Percentiles rank a stretch among this genome's conserved stretches.
phyloP scores from a whole-genome alignment of 1,140 invertebrate species.

The Anoplophora glabripennis region DNA sequence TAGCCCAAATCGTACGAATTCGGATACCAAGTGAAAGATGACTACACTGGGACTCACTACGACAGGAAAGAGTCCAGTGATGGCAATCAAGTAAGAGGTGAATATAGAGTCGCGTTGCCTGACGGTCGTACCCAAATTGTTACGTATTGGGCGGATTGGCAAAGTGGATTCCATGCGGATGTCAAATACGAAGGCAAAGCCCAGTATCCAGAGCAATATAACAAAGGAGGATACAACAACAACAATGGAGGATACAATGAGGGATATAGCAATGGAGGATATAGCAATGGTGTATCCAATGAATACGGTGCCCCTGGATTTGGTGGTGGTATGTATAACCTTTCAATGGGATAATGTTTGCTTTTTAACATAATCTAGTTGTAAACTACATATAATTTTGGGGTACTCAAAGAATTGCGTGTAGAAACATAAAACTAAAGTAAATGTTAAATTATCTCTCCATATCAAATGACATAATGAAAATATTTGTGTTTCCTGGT shows the following conservation, averaged over 20 bases:
- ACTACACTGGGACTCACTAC: conserved; percentile 70
- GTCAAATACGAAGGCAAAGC: conserved; percentile 73
- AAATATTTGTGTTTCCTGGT: no score
- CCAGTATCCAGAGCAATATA: conserved; percentile 56
- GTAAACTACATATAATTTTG: no score
- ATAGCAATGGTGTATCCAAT: conserved; percentile 13
- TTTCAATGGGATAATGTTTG: no score
- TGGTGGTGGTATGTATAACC: background rate
- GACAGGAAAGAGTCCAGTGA: conserved; percentile 68
- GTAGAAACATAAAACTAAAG: no score
- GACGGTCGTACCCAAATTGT: conserved; percentile 72
- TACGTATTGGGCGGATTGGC: conserved; percentile 75
- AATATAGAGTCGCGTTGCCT: conserved; percentile 71
- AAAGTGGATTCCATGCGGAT: conserved; percentile 76
- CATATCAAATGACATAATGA: no score
- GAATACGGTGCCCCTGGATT: conserved; percentile 34
- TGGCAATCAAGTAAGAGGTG: conserved; percentile 67
- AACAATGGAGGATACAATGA: conserved; percentile 18
- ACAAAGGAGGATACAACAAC: conserved; percentile 26
- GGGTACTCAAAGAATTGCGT: no score
- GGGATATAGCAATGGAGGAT: conserved; percentile 18
- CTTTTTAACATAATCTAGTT: no score
- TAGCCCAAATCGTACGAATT: conserved; percentile 78
- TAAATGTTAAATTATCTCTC: no score
- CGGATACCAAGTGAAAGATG: conserved; percentile 74